Conservation (phyloP, 2,888 invertebrate species). For the Entomobrya multifasciata region DNA sequence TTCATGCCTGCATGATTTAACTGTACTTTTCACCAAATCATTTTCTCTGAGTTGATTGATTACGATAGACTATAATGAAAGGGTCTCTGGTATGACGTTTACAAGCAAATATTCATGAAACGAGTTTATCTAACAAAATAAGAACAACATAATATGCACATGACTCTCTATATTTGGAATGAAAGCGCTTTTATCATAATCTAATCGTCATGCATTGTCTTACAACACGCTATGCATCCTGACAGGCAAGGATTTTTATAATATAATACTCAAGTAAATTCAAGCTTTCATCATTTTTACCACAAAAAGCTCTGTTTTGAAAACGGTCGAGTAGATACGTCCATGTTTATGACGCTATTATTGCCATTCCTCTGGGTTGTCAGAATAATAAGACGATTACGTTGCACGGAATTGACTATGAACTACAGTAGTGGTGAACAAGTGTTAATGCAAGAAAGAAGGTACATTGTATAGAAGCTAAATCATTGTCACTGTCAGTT, state of each 20-base stretch:
- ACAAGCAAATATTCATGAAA: background rate
- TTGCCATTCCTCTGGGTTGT: too few relatives aligned
- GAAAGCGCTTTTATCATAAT: too few relatives aligned
- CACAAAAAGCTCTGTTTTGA: too few relatives aligned
- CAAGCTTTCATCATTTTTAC: too few relatives aligned
- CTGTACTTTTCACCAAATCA: background rate
- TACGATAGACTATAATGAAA: background rate
- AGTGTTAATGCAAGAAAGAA: background rate
- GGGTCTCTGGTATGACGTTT: background rate
- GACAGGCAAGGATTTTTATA: too few relatives aligned
- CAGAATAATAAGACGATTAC: background rate
- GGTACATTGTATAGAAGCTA: background rate
- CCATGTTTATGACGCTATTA: too few relatives aligned
- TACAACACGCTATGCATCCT: too few relatives aligned
- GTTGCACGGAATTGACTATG: background rate
- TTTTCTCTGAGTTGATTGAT: background rate
- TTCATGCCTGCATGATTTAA: background rate
- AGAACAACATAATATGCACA: background rate
- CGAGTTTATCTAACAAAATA: background rate
- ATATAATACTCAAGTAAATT: too few relatives aligned
- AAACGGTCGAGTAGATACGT: too few relatives aligned
- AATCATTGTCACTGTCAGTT: constrained; percentile 23
- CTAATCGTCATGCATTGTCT: too few relatives aligned
- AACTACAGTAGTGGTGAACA: background rate
- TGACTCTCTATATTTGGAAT: too few relatives aligned